A percentile compares a stretch with the other conserved stretches of the same genome.
Conservation (phyloP, 2,888 invertebrate genomes). For the Notodonta dromedarius region DNA sequence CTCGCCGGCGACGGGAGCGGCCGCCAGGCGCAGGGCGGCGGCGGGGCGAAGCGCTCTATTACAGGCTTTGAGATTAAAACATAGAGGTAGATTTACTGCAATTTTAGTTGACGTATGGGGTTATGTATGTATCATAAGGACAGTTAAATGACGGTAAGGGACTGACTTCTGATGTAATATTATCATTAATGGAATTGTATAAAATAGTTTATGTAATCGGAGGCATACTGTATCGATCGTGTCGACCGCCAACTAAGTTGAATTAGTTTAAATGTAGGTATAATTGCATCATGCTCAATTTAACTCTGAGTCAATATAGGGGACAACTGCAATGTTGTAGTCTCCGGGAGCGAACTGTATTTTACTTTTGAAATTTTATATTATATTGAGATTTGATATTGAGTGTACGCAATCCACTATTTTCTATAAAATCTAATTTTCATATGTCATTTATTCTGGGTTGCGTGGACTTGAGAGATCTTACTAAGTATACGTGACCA, state of each 20-base stretch:
- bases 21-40: slow-evolving; percentile 12
- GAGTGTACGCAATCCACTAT: slow-evolving; percentile 41
- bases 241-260: slow-evolving; percentile 78
- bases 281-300: slow-evolving; percentile 79
- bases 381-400: slow-evolving; percentile 25
- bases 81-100: slow-evolving; percentile 73
- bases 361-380: slow-evolving; percentile 31
- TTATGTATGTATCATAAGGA: slow-evolving; percentile 79
- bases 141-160: slow-evolving; percentile 72
- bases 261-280: slow-evolving; percentile 76
- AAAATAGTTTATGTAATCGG: slow-evolving; percentile 71
- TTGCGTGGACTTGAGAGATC: slow-evolving; percentile 29
- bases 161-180: slow-evolving; percentile 80
- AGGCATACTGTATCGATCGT: slow-evolving; percentile 71
- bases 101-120: slow-evolving; percentile 74
- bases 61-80: slow-evolving; percentile 75
- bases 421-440: slow-evolving; percentile 20
- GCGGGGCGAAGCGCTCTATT: slow-evolving; percentile 27
- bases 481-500: not conserved
- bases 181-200: slow-evolving; percentile 78
- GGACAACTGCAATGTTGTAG: slow-evolving; percentile 59
- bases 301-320: slow-evolving; percentile 74
- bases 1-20: slow-evolving; percentile 1
- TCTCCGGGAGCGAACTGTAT: slow-evolving; percentile 60
- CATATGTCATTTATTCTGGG: slow-evolving; percentile 23